Evolutionary conservation across 2,888 invertebrate genomes (phyloP).

Genomic region (Mycalesis mineus): DNA sequence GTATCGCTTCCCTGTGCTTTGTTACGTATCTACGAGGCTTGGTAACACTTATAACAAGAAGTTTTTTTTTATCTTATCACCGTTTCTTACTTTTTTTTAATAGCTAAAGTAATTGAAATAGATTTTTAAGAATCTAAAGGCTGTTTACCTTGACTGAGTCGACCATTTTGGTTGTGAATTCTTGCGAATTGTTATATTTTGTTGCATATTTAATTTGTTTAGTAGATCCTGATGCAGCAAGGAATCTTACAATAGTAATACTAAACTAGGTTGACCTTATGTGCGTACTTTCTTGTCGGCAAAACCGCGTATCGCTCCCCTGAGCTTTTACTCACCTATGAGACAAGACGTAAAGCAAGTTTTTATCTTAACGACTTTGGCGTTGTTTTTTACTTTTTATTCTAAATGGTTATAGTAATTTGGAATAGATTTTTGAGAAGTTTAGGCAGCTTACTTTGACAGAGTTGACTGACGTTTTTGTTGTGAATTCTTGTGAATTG

Average conservation of each 20-base stretch:
- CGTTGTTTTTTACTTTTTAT: constrained; percentile 31
- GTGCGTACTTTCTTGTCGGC: too few species aligned
- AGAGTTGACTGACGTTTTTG: neutral
- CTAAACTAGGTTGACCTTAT: too few species aligned
- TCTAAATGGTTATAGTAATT: neutral
- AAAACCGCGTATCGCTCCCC: too few species aligned
- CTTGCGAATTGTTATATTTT: neutral
- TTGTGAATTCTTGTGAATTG: neutral
- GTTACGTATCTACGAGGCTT: neutral
- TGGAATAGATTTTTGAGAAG: neutral
- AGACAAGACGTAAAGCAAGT: too few species aligned
- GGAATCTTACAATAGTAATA: too few species aligned
- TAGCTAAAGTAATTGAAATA: neutral
- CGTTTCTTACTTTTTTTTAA: constrained; percentile 18
- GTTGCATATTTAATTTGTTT: too few species aligned
- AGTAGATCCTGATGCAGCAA: too few species aligned
- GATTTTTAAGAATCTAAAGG: neutral
- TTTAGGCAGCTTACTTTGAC: neutral
- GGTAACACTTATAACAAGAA: constrained; percentile 8
- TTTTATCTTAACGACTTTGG: constrained; percentile 47
- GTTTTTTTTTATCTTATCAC: constrained; percentile 39
- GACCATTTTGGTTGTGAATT: neutral
- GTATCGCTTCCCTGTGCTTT: constrained; percentile 21
- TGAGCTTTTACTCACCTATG: too few species aligned
- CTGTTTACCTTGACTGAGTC: neutral